Conservation (phyloP, 2,888 invertebrate genomes). For the Tinea semifulvella region DNA sequence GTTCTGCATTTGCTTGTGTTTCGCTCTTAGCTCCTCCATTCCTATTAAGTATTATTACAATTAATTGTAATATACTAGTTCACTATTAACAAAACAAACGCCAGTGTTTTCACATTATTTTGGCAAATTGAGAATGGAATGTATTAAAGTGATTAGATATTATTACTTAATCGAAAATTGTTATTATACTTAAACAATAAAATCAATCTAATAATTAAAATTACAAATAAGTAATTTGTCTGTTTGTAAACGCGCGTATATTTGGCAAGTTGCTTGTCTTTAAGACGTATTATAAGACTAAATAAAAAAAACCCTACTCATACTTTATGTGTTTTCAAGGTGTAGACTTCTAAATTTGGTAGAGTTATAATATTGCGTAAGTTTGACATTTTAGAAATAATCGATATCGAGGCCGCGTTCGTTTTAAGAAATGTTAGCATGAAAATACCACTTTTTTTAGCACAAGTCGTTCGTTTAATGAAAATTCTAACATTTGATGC, state of each 20-base stretch:
- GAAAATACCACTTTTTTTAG: no score
- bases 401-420: slow-evolving; percentile 18
- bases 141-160: no score
- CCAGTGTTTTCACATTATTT: no score
- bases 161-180: no score
- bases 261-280: not conserved
- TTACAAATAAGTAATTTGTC: no score
- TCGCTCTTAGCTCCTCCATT: slow-evolving; percentile 51
- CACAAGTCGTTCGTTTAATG: no score
- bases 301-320: not conserved
- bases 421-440: no score
- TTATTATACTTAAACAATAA: no score
- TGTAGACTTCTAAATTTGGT: slow-evolving; percentile 17
- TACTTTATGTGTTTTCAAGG: not conserved
- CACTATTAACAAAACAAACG: no score
- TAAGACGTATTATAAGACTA: not conserved
- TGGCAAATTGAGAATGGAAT: no score
- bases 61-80: not conserved
- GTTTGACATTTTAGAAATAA: slow-evolving; percentile 29
- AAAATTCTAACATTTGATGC: no score
- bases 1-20: slow-evolving; percentile 48
- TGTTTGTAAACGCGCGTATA: not conserved
- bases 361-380: slow-evolving; percentile 27
- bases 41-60: not conserved
- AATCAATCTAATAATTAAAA: no score